A percentile compares a stretch with the other conserved stretches of the same genome.
Evolutionary conservation across 2,888 invertebrate species (phyloP).

Genomic region (Orthonevra nobilis): DNA sequence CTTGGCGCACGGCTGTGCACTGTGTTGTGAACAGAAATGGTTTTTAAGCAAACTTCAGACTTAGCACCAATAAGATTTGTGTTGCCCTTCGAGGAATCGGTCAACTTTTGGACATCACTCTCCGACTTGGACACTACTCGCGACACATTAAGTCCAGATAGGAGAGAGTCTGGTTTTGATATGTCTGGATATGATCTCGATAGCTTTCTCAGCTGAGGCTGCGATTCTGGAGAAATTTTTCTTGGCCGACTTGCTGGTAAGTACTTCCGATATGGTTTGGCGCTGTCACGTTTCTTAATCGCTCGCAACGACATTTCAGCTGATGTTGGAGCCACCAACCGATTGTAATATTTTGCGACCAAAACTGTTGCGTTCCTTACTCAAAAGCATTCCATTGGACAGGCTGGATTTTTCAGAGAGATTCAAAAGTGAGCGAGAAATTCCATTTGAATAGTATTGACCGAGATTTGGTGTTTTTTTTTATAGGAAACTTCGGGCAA

Average conservation of each 20-base stretch:
- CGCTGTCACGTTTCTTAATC: slow-evolving; percentile 77
- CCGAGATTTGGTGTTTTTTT: background rate
- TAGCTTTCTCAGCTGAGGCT: slow-evolving; percentile 37
- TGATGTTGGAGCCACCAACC: slow-evolving; percentile 11
- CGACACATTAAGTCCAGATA: too few species aligned
- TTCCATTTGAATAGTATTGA: too few species aligned
- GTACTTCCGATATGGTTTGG: slow-evolving; percentile 64
- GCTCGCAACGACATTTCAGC: slow-evolving; percentile 79
- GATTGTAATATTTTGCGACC: slow-evolving; percentile 4
- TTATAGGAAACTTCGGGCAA: background rate
- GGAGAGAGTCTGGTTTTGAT: slow-evolving; percentile 40
- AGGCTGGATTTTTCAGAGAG: background rate
- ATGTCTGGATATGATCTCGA: slow-evolving; percentile 59
- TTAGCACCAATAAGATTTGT: slow-evolving; percentile 76
- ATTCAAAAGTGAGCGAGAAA: background rate
- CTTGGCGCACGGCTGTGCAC: slow-evolving; percentile 71
- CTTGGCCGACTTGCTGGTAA: slow-evolving; percentile 60
- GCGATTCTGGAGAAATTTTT: slow-evolving; percentile 59
- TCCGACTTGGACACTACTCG: slow-evolving; percentile 75
- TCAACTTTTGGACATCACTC: slow-evolving; percentile 75
- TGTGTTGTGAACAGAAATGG: slow-evolving; percentile 77
- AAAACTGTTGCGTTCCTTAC: slow-evolving; percentile 3
- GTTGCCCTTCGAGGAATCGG: slow-evolving; percentile 71
- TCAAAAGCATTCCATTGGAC: slow-evolving; percentile 38
- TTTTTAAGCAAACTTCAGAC: slow-evolving; percentile 79